These are phyloP conservation scores for Fissipunctia ypsillon DNA, from an alignment of 2,888 invertebrate genomes.

Conservation along the genomic window DNA sequence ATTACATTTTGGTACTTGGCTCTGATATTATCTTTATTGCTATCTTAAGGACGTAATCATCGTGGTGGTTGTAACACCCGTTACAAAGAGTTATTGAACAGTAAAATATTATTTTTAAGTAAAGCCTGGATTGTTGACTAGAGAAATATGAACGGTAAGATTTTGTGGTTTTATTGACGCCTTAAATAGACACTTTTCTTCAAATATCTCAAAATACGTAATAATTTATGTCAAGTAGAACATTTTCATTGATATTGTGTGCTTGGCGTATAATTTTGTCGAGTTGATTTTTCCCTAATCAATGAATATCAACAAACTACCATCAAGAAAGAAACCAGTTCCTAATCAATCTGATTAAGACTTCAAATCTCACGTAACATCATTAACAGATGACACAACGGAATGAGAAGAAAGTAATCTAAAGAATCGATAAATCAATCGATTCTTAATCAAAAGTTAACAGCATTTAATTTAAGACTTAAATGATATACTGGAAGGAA, in stretches of 20 bases:
- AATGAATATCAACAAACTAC: neutral
- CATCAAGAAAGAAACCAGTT: conserved; percentile 19
- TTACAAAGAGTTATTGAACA: neutral
- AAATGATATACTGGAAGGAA: conserved; percentile 51
- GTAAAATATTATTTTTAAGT: conserved; percentile 1
- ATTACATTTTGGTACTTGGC: conserved; percentile 9
- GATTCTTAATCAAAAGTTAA: conserved; percentile 53
- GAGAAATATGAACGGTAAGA: neutral
- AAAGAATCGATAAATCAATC: conserved; percentile 63
- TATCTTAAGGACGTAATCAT: conserved; percentile 13
- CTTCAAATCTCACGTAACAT: conserved; percentile 24
- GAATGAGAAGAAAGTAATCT: conserved; percentile 62
- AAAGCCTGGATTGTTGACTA: neutral
- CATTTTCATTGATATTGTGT: no score
- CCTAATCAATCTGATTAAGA: neutral
- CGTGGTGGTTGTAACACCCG: neutral
- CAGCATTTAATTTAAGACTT: conserved; percentile 51
- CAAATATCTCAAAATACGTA: neutral
- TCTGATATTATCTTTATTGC: conserved; percentile 21
- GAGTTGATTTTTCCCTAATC: no score
- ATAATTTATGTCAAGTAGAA: neutral
- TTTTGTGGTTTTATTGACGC: neutral
- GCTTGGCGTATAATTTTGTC: no score
- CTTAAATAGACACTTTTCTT: neutral
- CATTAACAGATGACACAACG: conserved; percentile 49